Evolutionary conservation across 2,797 vertebrate species (phyloP).

Genomic region (Gallinago stenura): DNA sequence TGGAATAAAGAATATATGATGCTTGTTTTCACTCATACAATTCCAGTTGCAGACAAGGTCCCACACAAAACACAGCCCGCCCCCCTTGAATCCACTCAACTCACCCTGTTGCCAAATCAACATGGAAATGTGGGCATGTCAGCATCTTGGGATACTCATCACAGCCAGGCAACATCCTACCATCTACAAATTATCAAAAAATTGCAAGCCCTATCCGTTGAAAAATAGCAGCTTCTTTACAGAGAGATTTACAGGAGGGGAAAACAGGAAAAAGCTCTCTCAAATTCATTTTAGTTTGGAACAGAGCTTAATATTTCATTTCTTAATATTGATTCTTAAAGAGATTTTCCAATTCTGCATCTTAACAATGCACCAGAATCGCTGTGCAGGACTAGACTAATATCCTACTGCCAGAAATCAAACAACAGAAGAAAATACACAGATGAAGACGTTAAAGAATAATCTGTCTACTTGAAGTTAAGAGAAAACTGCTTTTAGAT

Average conservation of each 20-base stretch:
- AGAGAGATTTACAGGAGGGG: background rate
- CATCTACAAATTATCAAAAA: conserved; percentile 22
- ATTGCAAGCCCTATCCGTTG: background rate
- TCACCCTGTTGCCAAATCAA: conserved; percentile 47
- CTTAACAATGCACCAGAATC: background rate
- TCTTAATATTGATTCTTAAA: background rate
- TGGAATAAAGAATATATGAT: background rate
- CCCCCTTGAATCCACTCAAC: conserved; percentile 12
- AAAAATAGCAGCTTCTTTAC: background rate
- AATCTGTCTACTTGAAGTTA: background rate
- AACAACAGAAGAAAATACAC: background rate
- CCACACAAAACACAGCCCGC: background rate
- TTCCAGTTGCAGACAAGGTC: background rate
- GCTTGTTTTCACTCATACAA: background rate
- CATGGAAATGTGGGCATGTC: rapidly evolving
- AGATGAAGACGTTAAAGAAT: background rate
- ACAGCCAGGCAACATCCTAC: background rate
- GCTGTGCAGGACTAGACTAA: background rate
- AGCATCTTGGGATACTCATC: conserved; percentile 20
- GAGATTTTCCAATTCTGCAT: background rate
- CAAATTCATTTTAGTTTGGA: background rate
- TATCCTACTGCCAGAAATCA: background rate
- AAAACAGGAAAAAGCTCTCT: background rate
- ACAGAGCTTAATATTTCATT: background rate
- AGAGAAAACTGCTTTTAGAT: background rate